Evolutionary conservation across 2,797 vertebrate genomes (phyloP).

Genomic region (Trachops cirrhosus): DNA sequence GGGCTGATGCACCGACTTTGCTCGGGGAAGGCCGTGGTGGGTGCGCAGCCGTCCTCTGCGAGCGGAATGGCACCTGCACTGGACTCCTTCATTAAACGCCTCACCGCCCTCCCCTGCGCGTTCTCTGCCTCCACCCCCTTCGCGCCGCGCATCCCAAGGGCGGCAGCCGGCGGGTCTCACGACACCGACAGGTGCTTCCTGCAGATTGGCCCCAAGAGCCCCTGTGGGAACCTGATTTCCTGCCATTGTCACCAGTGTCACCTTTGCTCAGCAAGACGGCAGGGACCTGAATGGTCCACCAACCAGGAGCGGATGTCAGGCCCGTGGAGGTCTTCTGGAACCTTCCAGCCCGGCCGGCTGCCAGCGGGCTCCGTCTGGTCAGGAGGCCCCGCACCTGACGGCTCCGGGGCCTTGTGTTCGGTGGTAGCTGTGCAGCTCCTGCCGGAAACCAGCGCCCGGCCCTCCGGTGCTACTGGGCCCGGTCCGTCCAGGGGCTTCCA

Average conservation of each 20-base stretch:
- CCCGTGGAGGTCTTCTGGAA: neutral
- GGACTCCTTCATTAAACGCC: fast-evolving
- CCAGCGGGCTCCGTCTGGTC: fast-evolving
- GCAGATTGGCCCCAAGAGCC: neutral
- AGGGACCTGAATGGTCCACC: neutral
- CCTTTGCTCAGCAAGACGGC: neutral
- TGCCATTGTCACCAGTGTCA: no score
- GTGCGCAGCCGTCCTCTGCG: fast-evolving
- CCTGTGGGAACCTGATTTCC: neutral
- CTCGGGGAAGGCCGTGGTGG: neutral
- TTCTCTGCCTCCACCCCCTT: no score
- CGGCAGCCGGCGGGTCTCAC: fast-evolving
- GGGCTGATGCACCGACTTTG: neutral
- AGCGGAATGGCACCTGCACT: no score
- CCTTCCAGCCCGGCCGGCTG: fast-evolving
- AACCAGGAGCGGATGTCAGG: neutral
- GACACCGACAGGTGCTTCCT: neutral
- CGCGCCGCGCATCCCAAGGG: neutral
- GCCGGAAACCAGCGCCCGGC: no score
- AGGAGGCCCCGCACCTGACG: neutral
- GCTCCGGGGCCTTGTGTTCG: no score
- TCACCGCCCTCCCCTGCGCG: neutral
- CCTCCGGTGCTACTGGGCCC: no score
- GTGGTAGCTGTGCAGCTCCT: no score
- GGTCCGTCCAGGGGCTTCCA: neutral